These are phyloP conservation scores for Forbesichthys papilliferus DNA, from an alignment of 2,113 vertebrate genomes.

Conservation along the genomic window DNA sequence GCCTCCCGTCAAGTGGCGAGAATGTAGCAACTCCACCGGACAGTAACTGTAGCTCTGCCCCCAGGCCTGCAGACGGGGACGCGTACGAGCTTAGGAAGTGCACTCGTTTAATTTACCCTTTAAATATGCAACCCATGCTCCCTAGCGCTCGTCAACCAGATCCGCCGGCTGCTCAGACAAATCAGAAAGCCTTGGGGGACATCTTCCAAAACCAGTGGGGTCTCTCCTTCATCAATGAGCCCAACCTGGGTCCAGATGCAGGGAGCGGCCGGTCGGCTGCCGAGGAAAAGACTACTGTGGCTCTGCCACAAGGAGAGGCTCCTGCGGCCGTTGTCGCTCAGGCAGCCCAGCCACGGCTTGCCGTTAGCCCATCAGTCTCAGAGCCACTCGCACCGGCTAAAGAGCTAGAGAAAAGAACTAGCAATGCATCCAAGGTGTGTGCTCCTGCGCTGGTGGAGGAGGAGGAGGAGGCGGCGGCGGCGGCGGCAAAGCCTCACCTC, in stretches of 20 bases:
- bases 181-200: conserved; percentile 95
- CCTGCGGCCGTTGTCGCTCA: conserved; percentile 77
- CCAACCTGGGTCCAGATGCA: conserved; percentile 86
- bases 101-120: conserved; percentile 93
- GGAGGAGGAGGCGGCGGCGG: conserved; percentile 80
- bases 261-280: conserved; percentile 68
- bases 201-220: conserved; percentile 99
- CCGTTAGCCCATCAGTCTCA: conserved; percentile 80
- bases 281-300: conserved; percentile 81
- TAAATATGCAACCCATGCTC: conserved; percentile 97
- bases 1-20: conserved; percentile 80
- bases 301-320: conserved; percentile 86
- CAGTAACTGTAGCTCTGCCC: conserved; percentile 67
- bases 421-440: conserved; percentile 77
- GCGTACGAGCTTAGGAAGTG: conserved; percentile 88
- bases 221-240: conserved; percentile 98
- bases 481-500: conserved; percentile 41
- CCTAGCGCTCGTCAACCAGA: conserved; percentile 87
- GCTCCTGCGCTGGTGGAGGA: conserved; percentile 74
- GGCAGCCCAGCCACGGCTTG: conserved; percentile 83
- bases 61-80: conserved; percentile 73
- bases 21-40: conserved; percentile 83
- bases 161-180: conserved; percentile 85
- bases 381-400: conserved; percentile 85
- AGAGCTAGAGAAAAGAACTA: conserved; percentile 93